Percentiles rank a stretch among this genome's conserved stretches.
Evolutionary conservation across 2,888 invertebrate genomes (phyloP).

Genomic region (Cryptocephalus primarius): DNA sequence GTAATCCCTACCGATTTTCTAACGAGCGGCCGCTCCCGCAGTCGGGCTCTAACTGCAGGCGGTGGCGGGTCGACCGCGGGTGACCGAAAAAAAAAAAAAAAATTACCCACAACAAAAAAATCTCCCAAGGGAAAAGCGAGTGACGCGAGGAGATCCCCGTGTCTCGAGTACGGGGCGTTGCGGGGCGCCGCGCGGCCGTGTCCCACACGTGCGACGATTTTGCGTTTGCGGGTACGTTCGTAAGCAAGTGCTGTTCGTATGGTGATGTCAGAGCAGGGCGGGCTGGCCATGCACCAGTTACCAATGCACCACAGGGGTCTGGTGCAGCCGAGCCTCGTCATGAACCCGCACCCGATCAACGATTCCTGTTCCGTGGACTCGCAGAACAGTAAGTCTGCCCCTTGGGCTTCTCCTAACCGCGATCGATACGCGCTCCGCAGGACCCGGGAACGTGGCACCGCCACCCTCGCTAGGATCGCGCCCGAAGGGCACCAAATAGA

Average conservation of each 20-base stretch:
- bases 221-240: conserved; percentile 6
- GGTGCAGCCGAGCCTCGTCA: conserved; percentile 50
- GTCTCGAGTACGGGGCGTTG: background rate
- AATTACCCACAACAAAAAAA: background rate
- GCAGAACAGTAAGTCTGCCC: conserved; percentile 32
- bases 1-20: conserved; percentile 15
- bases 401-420: background rate
- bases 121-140: too few relatives aligned
- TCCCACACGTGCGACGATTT: background rate
- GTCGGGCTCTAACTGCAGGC: conserved; percentile 5
- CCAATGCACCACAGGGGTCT: conserved; percentile 46
- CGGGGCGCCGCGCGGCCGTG: background rate
- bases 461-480: too few relatives aligned
- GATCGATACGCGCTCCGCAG: too few relatives aligned
- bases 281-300: conserved; percentile 54
- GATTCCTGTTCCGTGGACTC: conserved; percentile 34
- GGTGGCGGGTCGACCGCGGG: background rate
- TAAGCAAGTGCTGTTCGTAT: conserved; percentile 37
- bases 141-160: background rate
- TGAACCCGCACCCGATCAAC: conserved; percentile 41
- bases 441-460: too few relatives aligned
- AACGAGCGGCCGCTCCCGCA: conserved; percentile 15
- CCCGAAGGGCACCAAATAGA: too few relatives aligned
- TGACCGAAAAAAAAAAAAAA: background rate
- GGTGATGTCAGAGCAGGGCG: conserved; percentile 56